Base-by-base conservation (phyloP, 2,797 vertebrate genomes). In the Tragelaphus oryx region DNA sequence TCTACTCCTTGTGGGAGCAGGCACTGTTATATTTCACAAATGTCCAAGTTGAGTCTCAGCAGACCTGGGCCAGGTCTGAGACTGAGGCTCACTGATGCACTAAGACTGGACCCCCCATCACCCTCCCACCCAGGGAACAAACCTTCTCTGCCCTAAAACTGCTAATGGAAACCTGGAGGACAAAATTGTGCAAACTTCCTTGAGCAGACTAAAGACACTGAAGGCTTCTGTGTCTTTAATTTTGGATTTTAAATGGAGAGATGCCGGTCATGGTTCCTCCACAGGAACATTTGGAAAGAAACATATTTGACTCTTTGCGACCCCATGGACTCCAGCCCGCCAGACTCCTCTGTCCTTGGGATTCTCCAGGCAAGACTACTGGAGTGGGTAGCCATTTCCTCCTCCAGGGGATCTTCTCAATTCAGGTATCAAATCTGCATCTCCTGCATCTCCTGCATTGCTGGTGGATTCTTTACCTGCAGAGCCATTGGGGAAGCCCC, bases 11-110 rank as follows among this genome's bases (percentile, higher is more conserved):
- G 59, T 3, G 16, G 28, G 44, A 78, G 5, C 8, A 60, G 37
- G 30, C 14, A 28, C 8, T 41, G 24, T 76, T 74, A 22, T 44
- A 17, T 76, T 81, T 76, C 6, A 22, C 41, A 89, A 46, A 92
- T 48, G 41, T 28, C 54, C 33, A 71, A 16, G 16, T 28, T 52
- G 85, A 79, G 16, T 82, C 33, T 86, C n/a, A 54, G 74, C 17
- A 8, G 5, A 9, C 50, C 41, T 65, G 60, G 50, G 46, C 26
- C 46, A 57, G 50, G 13, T 54, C 22, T 71, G 44, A 87, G 24
- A 57, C 20, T 28, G 33, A 20, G 0, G 4, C 50, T 82, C 22
- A 20, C 18, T 6, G 65, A 37, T 0, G 0, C 65, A 37, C 5
- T 68, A 9, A 62, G 33, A 22, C 65, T 22, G 18, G 18, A 68